Base-by-base conservation (phyloP, 2,888 invertebrate species). In the Habrosyne pyritoides region DNA sequence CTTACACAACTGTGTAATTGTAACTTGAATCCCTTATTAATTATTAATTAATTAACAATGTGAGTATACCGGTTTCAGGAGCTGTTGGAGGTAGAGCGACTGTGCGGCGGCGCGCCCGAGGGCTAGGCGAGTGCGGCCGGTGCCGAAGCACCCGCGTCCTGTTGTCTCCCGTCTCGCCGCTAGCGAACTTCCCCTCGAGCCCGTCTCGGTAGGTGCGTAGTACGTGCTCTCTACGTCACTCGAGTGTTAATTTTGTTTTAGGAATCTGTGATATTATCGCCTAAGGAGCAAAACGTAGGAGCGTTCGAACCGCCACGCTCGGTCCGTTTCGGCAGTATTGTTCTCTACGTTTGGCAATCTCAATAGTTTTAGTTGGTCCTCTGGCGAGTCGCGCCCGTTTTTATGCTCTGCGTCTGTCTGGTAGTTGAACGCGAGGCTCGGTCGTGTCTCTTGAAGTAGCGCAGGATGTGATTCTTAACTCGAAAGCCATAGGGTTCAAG, bases 221-320 rank as follows among this genome's bases (percentile, higher is more conserved):
- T n/a, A 42, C 36, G 14, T 54, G 51, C 52, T 69, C 63, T 74
- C 63, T 65, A 66, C 63, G 64, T 62, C 69, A 57, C 62, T 63
- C n/a, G 72, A 74, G 74, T 70, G 71, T 79, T 75, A 67, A 63
- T 71, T 77, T 84, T 80, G 73, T 78, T 83, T 83, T 86, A 84
- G 84, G 81, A 86, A 89, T 89, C 90, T 90, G 89, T 90, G 90
- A 90, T 90, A 90, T 90, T 90, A 89, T 83, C 87, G 87, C 88
- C 87, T 89, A 86, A 87, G 89, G 82, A 84, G 83, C 81, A 71
- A 69, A 62, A 59, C 70, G 71, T 61, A 59, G 66, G 61, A 65
- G 72, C 68, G 69, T 64, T 57, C 57, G 63, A 67, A 53, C 59
- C 64, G 63, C 60, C 36, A 59, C 59, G 55, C 59, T 70, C 56